Percentiles rank a stretch among this genome's conserved stretches.
Evolutionary conservation across 2,797 vertebrate genomes (phyloP).

Genomic region (Muscicapa striata): DNA sequence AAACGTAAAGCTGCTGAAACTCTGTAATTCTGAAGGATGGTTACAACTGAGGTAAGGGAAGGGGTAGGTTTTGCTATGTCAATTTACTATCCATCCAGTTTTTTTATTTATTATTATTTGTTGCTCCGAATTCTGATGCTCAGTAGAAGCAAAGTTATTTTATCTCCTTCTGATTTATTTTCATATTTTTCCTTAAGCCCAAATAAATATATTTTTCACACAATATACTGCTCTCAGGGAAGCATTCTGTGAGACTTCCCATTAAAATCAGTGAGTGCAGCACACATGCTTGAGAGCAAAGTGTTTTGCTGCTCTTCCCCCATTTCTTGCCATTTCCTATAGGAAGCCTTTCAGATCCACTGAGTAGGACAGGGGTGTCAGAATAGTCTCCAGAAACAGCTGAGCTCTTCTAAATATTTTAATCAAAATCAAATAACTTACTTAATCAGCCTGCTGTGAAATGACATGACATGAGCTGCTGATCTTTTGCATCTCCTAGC

Average conservation of each 20-base stretch:
- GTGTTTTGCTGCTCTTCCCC: background rate
- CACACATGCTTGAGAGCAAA: background rate
- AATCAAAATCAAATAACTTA: background rate
- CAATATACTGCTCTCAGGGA: background rate
- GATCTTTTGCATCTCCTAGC: background rate
- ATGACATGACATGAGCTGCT: background rate
- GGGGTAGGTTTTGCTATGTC: background rate
- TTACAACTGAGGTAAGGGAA: background rate
- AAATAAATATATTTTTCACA: background rate
- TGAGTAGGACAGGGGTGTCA: background rate
- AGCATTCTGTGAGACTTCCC: background rate
- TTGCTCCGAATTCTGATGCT: background rate
- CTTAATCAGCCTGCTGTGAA: background rate
- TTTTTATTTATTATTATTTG: background rate
- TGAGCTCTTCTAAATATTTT: background rate
- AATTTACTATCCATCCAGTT: background rate
- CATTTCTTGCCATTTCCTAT: background rate
- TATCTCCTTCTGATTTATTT: background rate
- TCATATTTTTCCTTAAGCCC: background rate
- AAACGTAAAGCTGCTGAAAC: background rate
- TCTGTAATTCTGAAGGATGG: background rate
- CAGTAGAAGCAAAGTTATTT: background rate
- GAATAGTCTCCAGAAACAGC: background rate
- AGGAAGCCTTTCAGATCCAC: background rate
- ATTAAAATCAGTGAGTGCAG: background rate